Percentiles rank a stretch among this genome's conserved stretches.
Evolutionary conservation across 2,113 vertebrate genomes (phyloP).

Genomic region (Noctilio leporinus): DNA sequence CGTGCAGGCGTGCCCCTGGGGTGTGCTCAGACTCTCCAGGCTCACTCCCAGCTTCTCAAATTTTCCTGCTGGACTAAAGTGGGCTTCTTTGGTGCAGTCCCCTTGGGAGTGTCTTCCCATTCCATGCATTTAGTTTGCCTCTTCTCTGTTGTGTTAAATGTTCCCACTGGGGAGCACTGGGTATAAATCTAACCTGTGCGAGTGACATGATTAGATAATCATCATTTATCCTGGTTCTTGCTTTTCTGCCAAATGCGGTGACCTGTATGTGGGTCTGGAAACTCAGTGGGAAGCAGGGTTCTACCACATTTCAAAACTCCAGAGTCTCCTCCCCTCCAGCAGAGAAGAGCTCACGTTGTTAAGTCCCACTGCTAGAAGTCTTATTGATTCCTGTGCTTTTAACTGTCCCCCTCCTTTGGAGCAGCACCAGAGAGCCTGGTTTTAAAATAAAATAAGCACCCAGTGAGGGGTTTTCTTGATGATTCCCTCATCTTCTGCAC

Average conservation of each 20-base stretch:
- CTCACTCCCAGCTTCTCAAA: background rate
- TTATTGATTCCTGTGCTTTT: background rate
- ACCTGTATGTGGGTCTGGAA: background rate
- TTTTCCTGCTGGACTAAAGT: constrained; percentile 6
- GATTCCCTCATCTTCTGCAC: background rate
- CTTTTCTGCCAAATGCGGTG: constrained; percentile 5
- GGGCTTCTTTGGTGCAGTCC: background rate
- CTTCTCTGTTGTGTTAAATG: constrained; percentile 57
- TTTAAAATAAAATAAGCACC: background rate
- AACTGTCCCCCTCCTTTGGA: background rate
- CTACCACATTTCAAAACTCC: background rate
- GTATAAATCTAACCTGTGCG: background rate
- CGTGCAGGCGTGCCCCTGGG: background rate
- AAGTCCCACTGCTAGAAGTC: background rate
- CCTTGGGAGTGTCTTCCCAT: background rate
- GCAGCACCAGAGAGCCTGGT: background rate
- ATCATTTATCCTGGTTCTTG: constrained; percentile 56
- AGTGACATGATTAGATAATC: constrained; percentile 46
- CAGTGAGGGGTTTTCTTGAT: background rate
- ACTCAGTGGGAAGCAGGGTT: background rate
- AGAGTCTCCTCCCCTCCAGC: background rate
- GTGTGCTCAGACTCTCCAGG: background rate
- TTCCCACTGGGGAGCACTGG: constrained; percentile 48
- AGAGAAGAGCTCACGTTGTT: background rate
- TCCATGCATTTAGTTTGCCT: constrained; percentile 48